Evolutionary conservation across 37 sponge, comb jelly and placozoan species (phyloP), one percentile per base, ranked within the genome.

Genomic region (Haliclona indistincta): DNA sequence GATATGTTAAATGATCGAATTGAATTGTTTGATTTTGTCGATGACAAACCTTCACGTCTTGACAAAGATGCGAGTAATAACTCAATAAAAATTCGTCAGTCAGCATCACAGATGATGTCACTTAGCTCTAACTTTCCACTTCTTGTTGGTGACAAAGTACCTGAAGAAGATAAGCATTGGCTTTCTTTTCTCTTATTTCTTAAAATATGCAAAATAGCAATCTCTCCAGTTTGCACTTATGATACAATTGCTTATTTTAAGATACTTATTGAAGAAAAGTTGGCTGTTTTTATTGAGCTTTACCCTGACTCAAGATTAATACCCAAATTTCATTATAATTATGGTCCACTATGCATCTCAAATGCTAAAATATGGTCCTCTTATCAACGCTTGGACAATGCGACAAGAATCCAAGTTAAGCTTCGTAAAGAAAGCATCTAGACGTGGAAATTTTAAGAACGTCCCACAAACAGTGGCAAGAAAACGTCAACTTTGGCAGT

Each of bases 291-390:
- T 40, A 51, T 56, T 8, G 39, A 68, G 40, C 11, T 81, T 37
- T 81, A 81, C 60, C 73, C 73, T 23, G 54, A 62, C 0, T 37
- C 6, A n/a, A 61, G 20, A 22, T 39, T 81, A 37, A 81, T 62
- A 28, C 82, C 73, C 39, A 81, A 81, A 32, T 32, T 49, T 22
- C 80, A 79, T 43, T 70, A 79, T 45, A n/a, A n/a, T n/a, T n/a
- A 79, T 79, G 80, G 56, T 82, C 22, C 75, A 82, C 26, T 82
- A 82, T 74, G 74, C 83, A 43, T 62, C 55, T 38, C 83, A 82
- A 32, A 82, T 82, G 23, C 39, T 64, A 64, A 33, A 30, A 23
- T 38, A 73, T 22, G 83, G 83, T 20, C 83, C 83, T 35, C 47
- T 82, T 17, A 64, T 82, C 38, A 63, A 63, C 15, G 52, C 83